phyloP scores from a whole-genome alignment of 1,140 invertebrate species.

The Pseudobourletiella spinata region DNA sequence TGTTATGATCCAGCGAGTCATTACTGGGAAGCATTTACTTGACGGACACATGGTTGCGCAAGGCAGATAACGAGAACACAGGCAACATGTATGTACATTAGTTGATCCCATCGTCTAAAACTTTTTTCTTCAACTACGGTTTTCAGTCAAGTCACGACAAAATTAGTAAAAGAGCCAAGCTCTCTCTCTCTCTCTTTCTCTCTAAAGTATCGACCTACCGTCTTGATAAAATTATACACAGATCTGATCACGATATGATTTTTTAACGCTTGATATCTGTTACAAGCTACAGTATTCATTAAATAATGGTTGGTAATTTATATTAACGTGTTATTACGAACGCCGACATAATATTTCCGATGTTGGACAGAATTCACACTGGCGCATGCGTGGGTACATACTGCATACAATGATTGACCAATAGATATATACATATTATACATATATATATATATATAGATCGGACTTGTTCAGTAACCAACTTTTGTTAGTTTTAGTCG shows the following conservation, averaged over 20 bases:
- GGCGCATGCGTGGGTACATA: no score
- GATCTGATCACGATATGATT: no score
- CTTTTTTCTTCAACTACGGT: no score
- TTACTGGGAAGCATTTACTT: not conserved
- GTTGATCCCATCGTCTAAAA: not conserved
- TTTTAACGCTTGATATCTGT: no score
- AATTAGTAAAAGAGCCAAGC: no score
- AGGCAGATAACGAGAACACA: not conserved
- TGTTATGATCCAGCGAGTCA: not conserved
- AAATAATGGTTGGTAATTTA: not conserved
- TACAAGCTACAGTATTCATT: not conserved
- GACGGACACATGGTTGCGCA: not conserved
- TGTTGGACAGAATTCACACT: no score
- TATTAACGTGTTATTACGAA: not conserved
- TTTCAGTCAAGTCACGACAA: not conserved
- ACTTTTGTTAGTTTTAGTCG: no score
- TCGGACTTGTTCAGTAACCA: not conserved
- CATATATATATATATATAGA: not conserved
- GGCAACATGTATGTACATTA: not conserved
- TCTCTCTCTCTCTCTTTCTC: no score
- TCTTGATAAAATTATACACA: no score
- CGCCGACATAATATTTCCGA: no score
- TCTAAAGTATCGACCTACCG: no score
- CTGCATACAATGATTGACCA: not conserved
- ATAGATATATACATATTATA: not conserved